phyloP scores from a whole-genome alignment of 2,888 invertebrate species.

The Pyrrhosoma nymphula region DNA sequence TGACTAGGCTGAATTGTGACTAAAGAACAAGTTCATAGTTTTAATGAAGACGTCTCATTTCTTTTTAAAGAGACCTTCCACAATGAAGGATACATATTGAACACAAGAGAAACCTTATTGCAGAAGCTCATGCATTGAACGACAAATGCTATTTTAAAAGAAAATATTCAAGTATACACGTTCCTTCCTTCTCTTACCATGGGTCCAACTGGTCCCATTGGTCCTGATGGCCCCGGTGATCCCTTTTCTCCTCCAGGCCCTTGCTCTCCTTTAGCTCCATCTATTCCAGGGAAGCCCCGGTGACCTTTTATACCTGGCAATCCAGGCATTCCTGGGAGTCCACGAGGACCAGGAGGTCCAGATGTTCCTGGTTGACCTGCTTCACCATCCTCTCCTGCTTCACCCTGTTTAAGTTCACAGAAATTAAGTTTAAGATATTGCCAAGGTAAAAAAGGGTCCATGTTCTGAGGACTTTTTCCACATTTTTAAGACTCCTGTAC shows the following conservation, averaged over 20 bases:
- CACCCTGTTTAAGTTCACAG: slow-evolving; percentile 81
- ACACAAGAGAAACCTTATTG: no score
- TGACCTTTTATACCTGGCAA: slow-evolving; percentile 91
- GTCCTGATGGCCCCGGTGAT: slow-evolving; percentile 78
- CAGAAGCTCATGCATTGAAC: no score
- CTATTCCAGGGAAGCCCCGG: slow-evolving; percentile 88
- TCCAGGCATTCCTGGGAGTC: slow-evolving; percentile 87
- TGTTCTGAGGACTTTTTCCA: neutral
- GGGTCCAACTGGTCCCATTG: slow-evolving; percentile 82
- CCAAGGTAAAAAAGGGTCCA: neutral
- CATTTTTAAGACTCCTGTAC: neutral
- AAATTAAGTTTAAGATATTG: neutral
- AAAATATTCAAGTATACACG: neutral
- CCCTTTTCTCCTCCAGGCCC: slow-evolving; percentile 89
- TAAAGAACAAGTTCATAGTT: no score
- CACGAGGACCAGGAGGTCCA: slow-evolving; percentile 87
- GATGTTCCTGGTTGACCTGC: slow-evolving; percentile 85
- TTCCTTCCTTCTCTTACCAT: slow-evolving; percentile 78
- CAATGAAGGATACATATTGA: no score
- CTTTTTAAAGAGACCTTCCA: no score
- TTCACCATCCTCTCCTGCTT: slow-evolving; percentile 90
- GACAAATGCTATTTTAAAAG: no score
- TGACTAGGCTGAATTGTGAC: no score
- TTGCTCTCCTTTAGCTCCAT: slow-evolving; percentile 90
- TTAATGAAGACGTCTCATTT: no score